Base-by-base conservation (phyloP, 2,113 vertebrate species). In the Apteryx owenii region DNA sequence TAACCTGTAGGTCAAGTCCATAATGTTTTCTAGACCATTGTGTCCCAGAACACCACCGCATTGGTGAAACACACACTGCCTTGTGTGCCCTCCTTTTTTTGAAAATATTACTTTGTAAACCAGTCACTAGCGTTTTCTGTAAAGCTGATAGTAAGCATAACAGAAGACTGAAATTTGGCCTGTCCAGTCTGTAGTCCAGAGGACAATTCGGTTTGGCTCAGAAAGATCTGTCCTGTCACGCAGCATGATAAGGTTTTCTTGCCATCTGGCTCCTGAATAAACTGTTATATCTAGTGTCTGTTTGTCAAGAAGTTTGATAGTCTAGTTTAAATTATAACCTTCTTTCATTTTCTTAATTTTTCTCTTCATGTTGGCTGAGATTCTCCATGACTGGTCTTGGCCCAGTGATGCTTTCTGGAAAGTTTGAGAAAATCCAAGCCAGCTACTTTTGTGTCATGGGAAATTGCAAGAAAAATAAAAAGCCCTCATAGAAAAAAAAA, bases 241-340 rank as follows among this genome's bases (percentile, higher is more conserved):
- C 2, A 54, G 54, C 44, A 86, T 12, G 10, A 65, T 73, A 82
- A 82, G 25, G 17, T 85, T 92, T 79, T 69, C 75, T 76, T 96
- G 81, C 71, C 58, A 85, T 80, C 53, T 88, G 95, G 87, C 42
- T 88, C 21, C 48, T 80, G 58, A 89, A 77, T 56, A 89, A 82
- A 94, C 53, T 77, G 65, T 81, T 85, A 50, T 6, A 80, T n/a
- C 33, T 72, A 89, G n/a, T 25, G 56, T 48, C 78, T 87, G 15
- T 86, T 81, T 81, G 72, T 89, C 58, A 80, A 85, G 44, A 80
- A 82, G 26, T 50, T 89, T 85, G 62, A 81, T 88, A 85, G 62
- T 85, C 62, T 88, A 46, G 23, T 87, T 96, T 96, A 91, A 94
- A 70, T 95, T 93, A 95, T 62, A 96, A 89, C 66, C 48, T 66